Percentiles rank a stretch among this genome's conserved stretches.
phyloP scores from a whole-genome alignment of 2,797 vertebrate species.

The Ptychobarbus kaznakovi region DNA sequence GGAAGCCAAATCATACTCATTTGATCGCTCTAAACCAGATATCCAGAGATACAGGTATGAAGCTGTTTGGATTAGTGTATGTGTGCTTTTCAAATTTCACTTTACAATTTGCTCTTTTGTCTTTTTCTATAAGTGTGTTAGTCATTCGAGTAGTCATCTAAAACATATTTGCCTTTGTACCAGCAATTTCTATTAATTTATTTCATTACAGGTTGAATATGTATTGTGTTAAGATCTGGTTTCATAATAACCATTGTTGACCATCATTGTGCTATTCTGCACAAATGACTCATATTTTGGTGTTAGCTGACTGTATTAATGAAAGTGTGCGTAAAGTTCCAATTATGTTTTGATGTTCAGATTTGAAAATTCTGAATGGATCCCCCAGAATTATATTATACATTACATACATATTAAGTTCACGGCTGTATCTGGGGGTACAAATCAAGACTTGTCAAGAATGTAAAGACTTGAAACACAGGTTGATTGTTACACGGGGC shows the following conservation, averaged over 20 bases:
- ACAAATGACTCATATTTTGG: neutral
- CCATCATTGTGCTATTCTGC: neutral
- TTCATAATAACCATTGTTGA: neutral
- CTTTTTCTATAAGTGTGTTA: neutral
- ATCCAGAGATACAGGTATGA: neutral
- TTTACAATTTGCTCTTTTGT: neutral
- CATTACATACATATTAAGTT: neutral
- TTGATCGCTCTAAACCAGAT: neutral
- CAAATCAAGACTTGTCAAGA: neutral
- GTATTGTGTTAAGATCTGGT: neutral
- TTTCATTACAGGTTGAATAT: neutral
- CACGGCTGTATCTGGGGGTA: neutral
- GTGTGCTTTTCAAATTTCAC: neutral
- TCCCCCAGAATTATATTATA: neutral
- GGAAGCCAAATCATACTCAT: neutral
- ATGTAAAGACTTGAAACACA: conserved; percentile 46
- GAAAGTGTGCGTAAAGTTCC: neutral
- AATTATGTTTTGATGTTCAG: neutral
- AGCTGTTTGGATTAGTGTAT: neutral
- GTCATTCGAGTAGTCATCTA: neutral
- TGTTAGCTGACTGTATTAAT: neutral
- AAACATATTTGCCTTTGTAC: neutral
- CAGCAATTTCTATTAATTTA: neutral
- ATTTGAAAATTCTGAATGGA: neutral
- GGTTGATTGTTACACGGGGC: conserved; percentile 76